Percentiles rank a stretch among this genome's conserved stretches.
Evolutionary conservation across 2,888 invertebrate species (phyloP).

Genomic region (Sialis fuliginosa): DNA sequence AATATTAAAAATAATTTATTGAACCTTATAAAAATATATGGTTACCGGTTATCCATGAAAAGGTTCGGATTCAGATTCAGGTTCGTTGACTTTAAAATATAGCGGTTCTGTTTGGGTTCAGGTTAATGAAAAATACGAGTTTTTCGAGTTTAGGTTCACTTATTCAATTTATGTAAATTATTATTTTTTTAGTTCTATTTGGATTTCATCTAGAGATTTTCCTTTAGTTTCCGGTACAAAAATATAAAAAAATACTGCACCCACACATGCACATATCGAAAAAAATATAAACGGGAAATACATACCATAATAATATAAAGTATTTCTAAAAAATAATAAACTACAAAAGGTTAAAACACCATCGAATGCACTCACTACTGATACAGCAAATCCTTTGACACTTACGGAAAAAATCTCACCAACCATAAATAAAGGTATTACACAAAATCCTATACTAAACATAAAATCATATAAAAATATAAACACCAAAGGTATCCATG

Average conservation of each 20-base stretch:
- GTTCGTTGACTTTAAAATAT: too few relatives aligned
- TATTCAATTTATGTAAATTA: too few relatives aligned
- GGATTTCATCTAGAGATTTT: conserved; percentile 3
- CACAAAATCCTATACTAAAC: neutral
- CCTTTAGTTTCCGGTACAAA: conserved; percentile 4
- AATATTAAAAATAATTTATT: too few relatives aligned
- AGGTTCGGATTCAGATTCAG: too few relatives aligned
- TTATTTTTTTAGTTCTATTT: neutral
- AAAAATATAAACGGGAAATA: conserved; percentile 3
- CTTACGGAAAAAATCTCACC: conserved; percentile 1
- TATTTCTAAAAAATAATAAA: neutral
- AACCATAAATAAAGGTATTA: neutral
- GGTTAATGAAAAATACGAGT: too few relatives aligned
- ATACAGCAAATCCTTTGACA: neutral
- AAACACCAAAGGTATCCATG: neutral
- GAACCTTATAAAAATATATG: too few relatives aligned
- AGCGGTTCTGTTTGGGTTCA: too few relatives aligned
- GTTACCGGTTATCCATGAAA: too few relatives aligned
- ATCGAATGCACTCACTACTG: conserved; percentile 1
- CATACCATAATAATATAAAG: neutral
- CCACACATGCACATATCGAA: neutral
- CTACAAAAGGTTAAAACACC: neutral
- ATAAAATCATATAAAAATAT: neutral
- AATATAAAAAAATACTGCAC: neutral
- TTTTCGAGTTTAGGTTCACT: too few relatives aligned